Conservation (phyloP, 92 coral and sea anemone species). For the Zoanthus sociatus region DNA sequence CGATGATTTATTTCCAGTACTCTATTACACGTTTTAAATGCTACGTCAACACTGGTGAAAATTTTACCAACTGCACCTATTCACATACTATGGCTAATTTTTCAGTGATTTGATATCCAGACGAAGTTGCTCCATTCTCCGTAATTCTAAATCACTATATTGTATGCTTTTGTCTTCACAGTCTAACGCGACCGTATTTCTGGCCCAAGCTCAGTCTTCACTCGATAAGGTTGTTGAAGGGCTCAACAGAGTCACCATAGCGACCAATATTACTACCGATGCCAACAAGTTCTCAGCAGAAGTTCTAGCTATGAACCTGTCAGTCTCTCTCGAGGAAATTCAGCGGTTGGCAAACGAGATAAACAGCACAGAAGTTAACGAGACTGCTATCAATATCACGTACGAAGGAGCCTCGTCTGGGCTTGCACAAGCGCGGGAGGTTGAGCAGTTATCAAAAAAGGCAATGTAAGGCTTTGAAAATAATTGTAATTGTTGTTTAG, state of each 20-base stretch:
- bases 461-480: slow-evolving; percentile 78
- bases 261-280: slow-evolving; percentile 76
- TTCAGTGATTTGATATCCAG: too few species aligned
- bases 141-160: too few species aligned
- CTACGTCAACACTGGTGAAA: too few species aligned
- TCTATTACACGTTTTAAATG: too few species aligned
- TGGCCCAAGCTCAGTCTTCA: slow-evolving; percentile 70
- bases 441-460: slow-evolving; percentile 76
- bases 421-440: slow-evolving; percentile 78
- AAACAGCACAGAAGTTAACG: slow-evolving; percentile 71
- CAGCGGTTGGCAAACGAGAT: slow-evolving; percentile 79
- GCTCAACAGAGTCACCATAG: slow-evolving; percentile 73
- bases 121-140: too few species aligned
- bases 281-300: slow-evolving; percentile 79
- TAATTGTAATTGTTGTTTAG: not conserved
- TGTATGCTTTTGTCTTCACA: slow-evolving; percentile 24
- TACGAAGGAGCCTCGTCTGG: slow-evolving; percentile 85
- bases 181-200: slow-evolving; percentile 86
- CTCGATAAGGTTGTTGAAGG: slow-evolving; percentile 76
- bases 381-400: slow-evolving; percentile 80
- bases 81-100: too few species aligned
- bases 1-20: too few species aligned
- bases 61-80: too few species aligned
- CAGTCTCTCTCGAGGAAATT: slow-evolving; percentile 79
- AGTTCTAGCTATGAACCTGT: slow-evolving; percentile 78